Conservation (phyloP, 1,140 invertebrate genomes). For the Sycophaga agraensis region DNA sequence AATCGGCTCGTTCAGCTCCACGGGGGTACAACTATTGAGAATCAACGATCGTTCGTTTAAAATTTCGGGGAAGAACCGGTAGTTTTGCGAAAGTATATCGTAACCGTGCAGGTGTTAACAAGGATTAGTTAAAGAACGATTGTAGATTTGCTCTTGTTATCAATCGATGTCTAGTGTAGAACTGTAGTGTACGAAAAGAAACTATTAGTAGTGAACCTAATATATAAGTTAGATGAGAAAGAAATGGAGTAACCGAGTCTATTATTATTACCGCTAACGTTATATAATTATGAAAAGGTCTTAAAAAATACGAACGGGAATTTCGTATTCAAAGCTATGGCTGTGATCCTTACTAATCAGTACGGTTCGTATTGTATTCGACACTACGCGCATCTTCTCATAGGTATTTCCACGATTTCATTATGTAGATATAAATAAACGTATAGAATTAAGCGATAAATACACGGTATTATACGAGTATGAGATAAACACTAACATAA, state of each 20-base stretch:
- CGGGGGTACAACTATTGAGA: background rate
- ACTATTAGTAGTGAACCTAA: slow-evolving; percentile 22
- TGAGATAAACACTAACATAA: background rate
- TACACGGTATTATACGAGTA: background rate
- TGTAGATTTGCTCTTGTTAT: slow-evolving; percentile 16
- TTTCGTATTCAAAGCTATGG: slow-evolving; percentile 60
- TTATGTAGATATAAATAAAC: slow-evolving; percentile 20
- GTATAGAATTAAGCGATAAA: slow-evolving; percentile 1
- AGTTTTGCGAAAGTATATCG: too few relatives aligned
- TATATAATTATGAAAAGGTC: slow-evolving; percentile 47
- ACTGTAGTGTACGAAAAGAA: slow-evolving; percentile 13
- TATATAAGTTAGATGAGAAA: too few relatives aligned
- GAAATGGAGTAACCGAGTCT: slow-evolving; percentile 40
- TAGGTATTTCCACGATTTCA: slow-evolving; percentile 29
- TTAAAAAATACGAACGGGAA: slow-evolving; percentile 51
- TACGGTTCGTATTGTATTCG: slow-evolving; percentile 50
- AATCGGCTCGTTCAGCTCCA: background rate
- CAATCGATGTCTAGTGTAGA: slow-evolving; percentile 43
- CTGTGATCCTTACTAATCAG: slow-evolving; percentile 56
- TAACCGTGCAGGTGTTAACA: too few relatives aligned
- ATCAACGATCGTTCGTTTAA: slow-evolving; percentile 9
- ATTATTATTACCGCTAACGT: slow-evolving; percentile 45
- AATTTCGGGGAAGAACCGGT: too few relatives aligned
- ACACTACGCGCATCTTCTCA: slow-evolving; percentile 46
- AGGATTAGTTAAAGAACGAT: background rate